phyloP scores from a whole-genome alignment of 2,113 vertebrate species.

The Cygnus buccinator region DNA sequence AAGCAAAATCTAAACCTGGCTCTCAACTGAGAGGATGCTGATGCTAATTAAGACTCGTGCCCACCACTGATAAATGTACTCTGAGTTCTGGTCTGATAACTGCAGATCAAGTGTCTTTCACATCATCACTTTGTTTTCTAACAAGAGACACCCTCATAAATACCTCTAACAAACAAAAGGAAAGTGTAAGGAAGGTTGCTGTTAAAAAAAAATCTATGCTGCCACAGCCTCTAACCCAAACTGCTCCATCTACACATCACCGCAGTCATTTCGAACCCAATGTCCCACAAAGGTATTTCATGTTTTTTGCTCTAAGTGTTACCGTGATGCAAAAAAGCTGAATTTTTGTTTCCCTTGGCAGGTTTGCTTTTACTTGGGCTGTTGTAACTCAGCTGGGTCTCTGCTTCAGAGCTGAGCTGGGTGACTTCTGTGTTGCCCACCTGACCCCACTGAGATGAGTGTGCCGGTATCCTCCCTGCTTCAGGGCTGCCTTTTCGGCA shows the following conservation, averaged over 20 bases:
- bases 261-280: neutral
- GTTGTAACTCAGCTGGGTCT: no score
- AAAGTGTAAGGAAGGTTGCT: neutral
- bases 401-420: neutral
- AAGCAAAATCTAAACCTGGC: neutral
- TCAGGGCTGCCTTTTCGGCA: neutral
- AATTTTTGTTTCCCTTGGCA: neutral
- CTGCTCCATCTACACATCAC: neutral
- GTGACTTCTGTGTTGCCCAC: neutral
- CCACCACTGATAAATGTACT: neutral
- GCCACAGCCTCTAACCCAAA: neutral
- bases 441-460: neutral
- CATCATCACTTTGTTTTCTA: neutral
- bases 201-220: accelerated
- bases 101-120: neutral
- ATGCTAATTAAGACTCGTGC: no score
- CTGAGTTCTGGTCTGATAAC: neutral
- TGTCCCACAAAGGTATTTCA: neutral
- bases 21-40: neutral
- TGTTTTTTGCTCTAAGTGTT: neutral
- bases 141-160: neutral
- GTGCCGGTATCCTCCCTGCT: neutral
- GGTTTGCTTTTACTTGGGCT: neutral
- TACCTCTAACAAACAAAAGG: neutral
- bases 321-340: neutral